Evolutionary conservation across 2,888 invertebrate genomes (phyloP).

Genomic region (Pachycephus smyrnensis): DNA sequence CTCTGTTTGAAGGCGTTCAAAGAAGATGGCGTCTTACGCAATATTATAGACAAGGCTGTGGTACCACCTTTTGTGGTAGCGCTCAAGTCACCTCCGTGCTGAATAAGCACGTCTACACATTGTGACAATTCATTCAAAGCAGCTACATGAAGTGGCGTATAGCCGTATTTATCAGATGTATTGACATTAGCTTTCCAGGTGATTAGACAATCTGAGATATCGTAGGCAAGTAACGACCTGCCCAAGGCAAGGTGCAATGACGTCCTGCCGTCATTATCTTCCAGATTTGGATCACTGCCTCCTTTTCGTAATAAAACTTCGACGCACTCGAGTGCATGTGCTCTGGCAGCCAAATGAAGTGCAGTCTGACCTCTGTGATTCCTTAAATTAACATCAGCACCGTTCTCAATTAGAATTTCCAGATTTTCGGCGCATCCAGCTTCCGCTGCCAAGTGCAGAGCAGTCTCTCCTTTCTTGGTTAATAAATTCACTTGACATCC

Average conservation of each 20-base stretch:
- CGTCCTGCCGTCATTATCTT: constrained; percentile 85
- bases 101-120: constrained; percentile 86
- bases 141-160: constrained; percentile 87
- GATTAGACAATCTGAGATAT: constrained; percentile 82
- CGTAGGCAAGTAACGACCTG: constrained; percentile 84
- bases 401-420: constrained; percentile 78
- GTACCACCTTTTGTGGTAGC: constrained; percentile 89
- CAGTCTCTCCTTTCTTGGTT: constrained; percentile 80
- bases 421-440: constrained; percentile 88
- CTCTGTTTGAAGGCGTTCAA: constrained; percentile 85
- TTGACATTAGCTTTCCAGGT: constrained; percentile 87
- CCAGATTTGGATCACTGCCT: constrained; percentile 82
- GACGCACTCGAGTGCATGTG: constrained; percentile 84
- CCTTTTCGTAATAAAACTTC: constrained; percentile 81
- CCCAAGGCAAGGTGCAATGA: constrained; percentile 87
- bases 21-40: constrained; percentile 88
- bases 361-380: constrained; percentile 88
- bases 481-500: constrained; percentile 80
- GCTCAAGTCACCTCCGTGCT: constrained; percentile 89
- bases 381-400: constrained; percentile 80
- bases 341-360: constrained; percentile 85
- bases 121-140: constrained; percentile 87
- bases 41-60: constrained; percentile 86
- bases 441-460: constrained; percentile 89
- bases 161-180: constrained; percentile 86